These are phyloP conservation scores for Megalurothrips usitatus DNA, from an alignment of 2,888 invertebrate genomes.

Conservation along the genomic window DNA sequence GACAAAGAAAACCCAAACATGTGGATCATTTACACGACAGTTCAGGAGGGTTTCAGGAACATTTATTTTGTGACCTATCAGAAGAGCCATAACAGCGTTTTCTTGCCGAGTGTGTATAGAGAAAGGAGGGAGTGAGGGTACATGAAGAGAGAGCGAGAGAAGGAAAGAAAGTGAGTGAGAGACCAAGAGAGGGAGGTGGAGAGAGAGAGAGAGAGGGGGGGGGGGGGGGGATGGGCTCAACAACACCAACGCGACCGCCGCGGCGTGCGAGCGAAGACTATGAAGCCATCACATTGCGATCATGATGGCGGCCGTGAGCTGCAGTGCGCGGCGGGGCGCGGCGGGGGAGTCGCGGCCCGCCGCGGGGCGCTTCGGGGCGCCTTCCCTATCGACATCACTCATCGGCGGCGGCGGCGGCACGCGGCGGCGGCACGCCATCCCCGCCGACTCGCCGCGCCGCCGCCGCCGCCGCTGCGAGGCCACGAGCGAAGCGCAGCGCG, in stretches of 20 bases:
- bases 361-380: not conserved
- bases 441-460: not conserved
- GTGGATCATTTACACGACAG: no score
- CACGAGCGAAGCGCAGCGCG: not conserved
- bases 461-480: not conserved
- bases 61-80: no score
- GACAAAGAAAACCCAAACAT: no score
- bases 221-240: slow-evolving; percentile 25
- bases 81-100: no score
- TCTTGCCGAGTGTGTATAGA: no score
- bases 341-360: no score
- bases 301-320: not conserved
- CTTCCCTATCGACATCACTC: slow-evolving; percentile 19
- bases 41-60: no score
- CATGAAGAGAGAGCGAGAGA: slow-evolving; percentile 34
- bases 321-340: not conserved
- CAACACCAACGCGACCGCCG: not conserved
- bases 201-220: not conserved
- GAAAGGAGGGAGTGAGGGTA: no score
- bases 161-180: slow-evolving; percentile 36
- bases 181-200: slow-evolving; percentile 38
- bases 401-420: not conserved
- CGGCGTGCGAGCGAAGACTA: not conserved
- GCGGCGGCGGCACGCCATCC: not conserved
- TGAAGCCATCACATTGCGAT: slow-evolving; percentile 1